phyloP scores from a whole-genome alignment of 2,797 vertebrate species.

The Takifugu ocellatus region DNA sequence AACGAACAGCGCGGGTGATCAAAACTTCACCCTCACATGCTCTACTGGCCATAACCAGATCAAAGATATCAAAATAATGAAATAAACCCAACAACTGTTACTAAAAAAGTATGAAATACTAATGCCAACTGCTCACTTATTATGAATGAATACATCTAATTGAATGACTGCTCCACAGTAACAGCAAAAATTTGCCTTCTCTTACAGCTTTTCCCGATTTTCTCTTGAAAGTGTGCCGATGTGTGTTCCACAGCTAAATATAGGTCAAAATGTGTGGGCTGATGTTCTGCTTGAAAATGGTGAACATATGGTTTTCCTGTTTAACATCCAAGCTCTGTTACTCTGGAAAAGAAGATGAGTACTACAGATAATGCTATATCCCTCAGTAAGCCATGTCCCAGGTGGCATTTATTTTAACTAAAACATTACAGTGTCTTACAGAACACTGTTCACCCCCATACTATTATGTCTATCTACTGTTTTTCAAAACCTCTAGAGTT shows the following conservation, averaged over 20 bases:
- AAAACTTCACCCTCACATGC: too few relatives aligned
- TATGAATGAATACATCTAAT: conserved; percentile 10
- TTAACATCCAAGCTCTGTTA: conserved; percentile 14
- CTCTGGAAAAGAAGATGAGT: conserved; percentile 11
- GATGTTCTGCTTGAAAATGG: conserved; percentile 11
- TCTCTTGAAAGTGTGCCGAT: conserved; percentile 1
- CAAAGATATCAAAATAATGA: too few relatives aligned
- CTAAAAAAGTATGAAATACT: too few relatives aligned
- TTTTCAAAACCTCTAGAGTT: too few relatives aligned
- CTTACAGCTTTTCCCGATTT: conserved; percentile 2
- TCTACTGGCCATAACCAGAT: too few relatives aligned
- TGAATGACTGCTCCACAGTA: not conserved
- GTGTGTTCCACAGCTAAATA: conserved; percentile 8
- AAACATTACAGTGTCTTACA: too few relatives aligned
- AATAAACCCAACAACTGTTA: too few relatives aligned
- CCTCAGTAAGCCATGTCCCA: not conserved
- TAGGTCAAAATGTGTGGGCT: conserved; percentile 19
- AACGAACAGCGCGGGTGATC: too few relatives aligned
- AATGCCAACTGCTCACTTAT: too few relatives aligned
- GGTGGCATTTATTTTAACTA: not conserved
- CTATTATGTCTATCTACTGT: too few relatives aligned
- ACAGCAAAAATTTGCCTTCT: not conserved
- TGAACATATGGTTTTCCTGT: not conserved
- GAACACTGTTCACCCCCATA: too few relatives aligned
- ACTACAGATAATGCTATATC: not conserved